Percentiles rank a stretch among this genome's conserved stretches.
These are phyloP conservation scores for Lasioglossum oenotherae DNA, from an alignment of 2,888 invertebrate species.

Conservation along the genomic window DNA sequence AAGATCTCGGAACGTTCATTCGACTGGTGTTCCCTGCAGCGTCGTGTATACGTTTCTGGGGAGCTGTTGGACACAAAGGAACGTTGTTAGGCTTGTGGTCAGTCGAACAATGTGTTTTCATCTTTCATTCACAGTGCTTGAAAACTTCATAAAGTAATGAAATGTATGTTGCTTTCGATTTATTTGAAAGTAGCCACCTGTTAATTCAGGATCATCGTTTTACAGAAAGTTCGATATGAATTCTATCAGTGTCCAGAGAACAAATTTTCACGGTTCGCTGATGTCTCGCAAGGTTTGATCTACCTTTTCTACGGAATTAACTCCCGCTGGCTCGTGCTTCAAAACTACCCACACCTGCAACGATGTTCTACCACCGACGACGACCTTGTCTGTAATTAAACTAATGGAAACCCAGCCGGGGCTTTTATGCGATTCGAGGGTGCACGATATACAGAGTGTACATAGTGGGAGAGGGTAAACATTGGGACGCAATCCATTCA, in stretches of 20 bases:
- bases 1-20: slow-evolving; percentile 25
- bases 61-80: background rate
- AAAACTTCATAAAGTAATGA: background rate
- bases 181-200: no score
- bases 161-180: no score
- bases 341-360: slow-evolving; percentile 26
- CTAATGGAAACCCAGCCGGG: slow-evolving; percentile 76
- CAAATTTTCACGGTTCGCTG: slow-evolving; percentile 20
- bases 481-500: slow-evolving; percentile 68
- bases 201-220: background rate
- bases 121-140: background rate
- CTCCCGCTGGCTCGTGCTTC: slow-evolving; percentile 33
- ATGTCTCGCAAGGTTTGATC: slow-evolving; percentile 45
- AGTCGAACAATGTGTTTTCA: background rate
- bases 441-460: slow-evolving; percentile 43
- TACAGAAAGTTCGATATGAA: background rate
- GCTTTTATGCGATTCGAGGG: slow-evolving; percentile 62
- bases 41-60: slow-evolving; percentile 27
- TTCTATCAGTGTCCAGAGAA: background rate
- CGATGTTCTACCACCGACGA: slow-evolving; percentile 36
- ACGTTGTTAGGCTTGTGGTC: background rate
- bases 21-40: slow-evolving; percentile 1
- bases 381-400: slow-evolving; percentile 76
- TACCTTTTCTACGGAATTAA: slow-evolving; percentile 49
- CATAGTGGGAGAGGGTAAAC: slow-evolving; percentile 54